Percentiles rank a stretch among this genome's conserved stretches.
These are phyloP conservation scores for Imbricaverruca yamaguchii DNA, from an alignment of 2,888 invertebrate genomes.

Conservation along the genomic window DNA sequence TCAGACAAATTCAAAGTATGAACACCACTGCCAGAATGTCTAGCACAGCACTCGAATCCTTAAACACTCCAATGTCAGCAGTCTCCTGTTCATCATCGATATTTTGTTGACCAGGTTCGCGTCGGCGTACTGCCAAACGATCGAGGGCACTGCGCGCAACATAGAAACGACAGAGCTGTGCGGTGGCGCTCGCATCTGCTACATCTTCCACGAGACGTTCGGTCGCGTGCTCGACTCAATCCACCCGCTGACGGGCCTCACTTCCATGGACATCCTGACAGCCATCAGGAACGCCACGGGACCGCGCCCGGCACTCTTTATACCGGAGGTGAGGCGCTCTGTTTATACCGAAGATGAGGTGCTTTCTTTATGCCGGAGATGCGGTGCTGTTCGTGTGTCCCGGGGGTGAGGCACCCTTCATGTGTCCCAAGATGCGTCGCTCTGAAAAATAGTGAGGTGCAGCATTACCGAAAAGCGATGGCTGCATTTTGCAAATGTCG, in stretches of 20 bases:
- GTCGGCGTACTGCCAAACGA: conserved; percentile 94
- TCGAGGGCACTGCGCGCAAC: conserved; percentile 94
- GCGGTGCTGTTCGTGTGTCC: too few relatives aligned
- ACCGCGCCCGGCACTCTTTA: conserved; percentile 80
- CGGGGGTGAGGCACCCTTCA: too few relatives aligned
- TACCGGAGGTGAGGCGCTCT: conserved; percentile 56
- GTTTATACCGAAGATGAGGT: background rate
- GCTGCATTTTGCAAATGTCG: too few relatives aligned
- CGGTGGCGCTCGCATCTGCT: conserved; percentile 98
- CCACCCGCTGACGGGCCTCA: conserved; percentile 80
- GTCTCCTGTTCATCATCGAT: too few relatives aligned
- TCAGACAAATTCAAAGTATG: too few relatives aligned
- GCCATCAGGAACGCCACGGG: conserved; percentile 98
- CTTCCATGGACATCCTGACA: conserved; percentile 92
- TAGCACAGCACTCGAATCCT: too few relatives aligned
- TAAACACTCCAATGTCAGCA: too few relatives aligned
- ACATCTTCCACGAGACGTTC: conserved; percentile 99
- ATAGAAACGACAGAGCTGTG: conserved; percentile 96
- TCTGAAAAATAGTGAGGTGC: too few relatives aligned
- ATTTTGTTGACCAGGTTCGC: conserved; percentile 56
- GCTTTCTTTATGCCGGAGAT: too few relatives aligned
- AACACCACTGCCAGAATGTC: too few relatives aligned
- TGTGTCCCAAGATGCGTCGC: too few relatives aligned
- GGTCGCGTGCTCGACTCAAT: conserved; percentile 89
- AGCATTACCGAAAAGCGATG: too few relatives aligned